phyloP scores from a whole-genome alignment of 2,113 vertebrate species.

The Antennarius striatus region DNA sequence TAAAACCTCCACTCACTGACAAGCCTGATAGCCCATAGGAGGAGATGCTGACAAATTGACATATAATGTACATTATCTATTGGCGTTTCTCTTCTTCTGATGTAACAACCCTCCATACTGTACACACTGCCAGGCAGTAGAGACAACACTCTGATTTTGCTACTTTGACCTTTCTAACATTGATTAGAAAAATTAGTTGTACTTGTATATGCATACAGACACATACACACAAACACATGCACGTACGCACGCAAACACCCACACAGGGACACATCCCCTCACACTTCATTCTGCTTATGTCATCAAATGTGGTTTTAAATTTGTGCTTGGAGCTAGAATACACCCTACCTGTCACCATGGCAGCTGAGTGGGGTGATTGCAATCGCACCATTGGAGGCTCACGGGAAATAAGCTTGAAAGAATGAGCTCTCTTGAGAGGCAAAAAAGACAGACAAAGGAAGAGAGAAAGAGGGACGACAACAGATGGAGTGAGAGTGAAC shows the following conservation, averaged over 20 bases:
- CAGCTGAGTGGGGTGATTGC: slow-evolving; percentile 65
- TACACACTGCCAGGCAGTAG: slow-evolving; percentile 21
- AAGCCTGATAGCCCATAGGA: slow-evolving; percentile 43
- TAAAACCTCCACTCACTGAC: slow-evolving; percentile 48
- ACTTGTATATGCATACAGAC: neutral
- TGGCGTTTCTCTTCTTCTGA: slow-evolving; percentile 50
- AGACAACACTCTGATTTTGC: slow-evolving; percentile 30
- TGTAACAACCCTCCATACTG: slow-evolving; percentile 46
- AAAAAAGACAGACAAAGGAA: slow-evolving; percentile 15
- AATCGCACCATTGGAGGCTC: slow-evolving; percentile 65
- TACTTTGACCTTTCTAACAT: slow-evolving; percentile 25
- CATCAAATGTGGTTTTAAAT: slow-evolving; percentile 62
- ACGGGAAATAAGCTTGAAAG: slow-evolving; percentile 68
- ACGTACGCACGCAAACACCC: neutral
- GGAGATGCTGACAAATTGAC: slow-evolving; percentile 59
- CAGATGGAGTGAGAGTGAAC: neutral
- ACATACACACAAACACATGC: neutral
- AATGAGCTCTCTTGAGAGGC: slow-evolving; percentile 54
- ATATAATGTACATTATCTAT: slow-evolving; percentile 43
- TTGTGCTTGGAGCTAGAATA: slow-evolving; percentile 50
- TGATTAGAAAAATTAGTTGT: slow-evolving; percentile 39
- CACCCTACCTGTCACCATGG: slow-evolving; percentile 63
- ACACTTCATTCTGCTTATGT: slow-evolving; percentile 49
- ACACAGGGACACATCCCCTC: slow-evolving; percentile 7
- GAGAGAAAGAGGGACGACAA: slow-evolving; percentile 2